Conservation (phyloP, 2,113 vertebrate species). For the Calidris pygmaea region DNA sequence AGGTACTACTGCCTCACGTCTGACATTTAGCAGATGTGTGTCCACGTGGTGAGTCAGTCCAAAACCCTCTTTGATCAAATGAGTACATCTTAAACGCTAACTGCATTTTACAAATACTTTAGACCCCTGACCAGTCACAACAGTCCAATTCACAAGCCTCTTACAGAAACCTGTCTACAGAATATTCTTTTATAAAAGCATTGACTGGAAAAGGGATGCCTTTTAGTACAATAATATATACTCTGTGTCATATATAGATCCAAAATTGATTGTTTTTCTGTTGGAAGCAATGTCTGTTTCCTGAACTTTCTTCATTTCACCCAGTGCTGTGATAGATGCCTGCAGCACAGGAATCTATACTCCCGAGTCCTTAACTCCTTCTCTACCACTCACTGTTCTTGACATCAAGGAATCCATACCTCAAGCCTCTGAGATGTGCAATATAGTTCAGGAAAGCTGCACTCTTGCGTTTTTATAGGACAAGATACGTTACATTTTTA, state of each 20-base stretch:
- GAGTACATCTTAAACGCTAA: neutral
- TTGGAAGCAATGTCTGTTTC: conserved; percentile 5
- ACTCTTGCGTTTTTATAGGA: neutral
- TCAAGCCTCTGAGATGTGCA: neutral
- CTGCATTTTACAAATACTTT: conserved; percentile 2
- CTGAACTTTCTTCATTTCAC: conserved; percentile 2
- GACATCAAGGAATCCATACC: neutral
- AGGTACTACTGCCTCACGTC: neutral
- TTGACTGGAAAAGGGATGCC: neutral
- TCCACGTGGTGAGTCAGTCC: neutral
- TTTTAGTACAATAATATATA: conserved; percentile 7
- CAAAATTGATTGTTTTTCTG: conserved; percentile 32
- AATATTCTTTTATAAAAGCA: neutral
- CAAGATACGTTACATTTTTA: neutral
- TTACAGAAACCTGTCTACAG: neutral
- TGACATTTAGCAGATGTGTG: conserved; percentile 36
- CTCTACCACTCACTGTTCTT: neutral
- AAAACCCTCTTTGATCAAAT: conserved; percentile 21
- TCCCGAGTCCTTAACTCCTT: neutral
- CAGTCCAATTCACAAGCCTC: neutral
- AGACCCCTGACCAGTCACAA: neutral
- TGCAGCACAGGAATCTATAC: neutral
- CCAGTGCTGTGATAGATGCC: neutral
- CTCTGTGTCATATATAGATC: neutral
- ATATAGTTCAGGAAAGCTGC: neutral